Percentiles rank a stretch among this genome's conserved stretches.
These are phyloP conservation scores for Eublepharis macularius DNA, from an alignment of 2,113 vertebrate species.

Conservation along the genomic window DNA sequence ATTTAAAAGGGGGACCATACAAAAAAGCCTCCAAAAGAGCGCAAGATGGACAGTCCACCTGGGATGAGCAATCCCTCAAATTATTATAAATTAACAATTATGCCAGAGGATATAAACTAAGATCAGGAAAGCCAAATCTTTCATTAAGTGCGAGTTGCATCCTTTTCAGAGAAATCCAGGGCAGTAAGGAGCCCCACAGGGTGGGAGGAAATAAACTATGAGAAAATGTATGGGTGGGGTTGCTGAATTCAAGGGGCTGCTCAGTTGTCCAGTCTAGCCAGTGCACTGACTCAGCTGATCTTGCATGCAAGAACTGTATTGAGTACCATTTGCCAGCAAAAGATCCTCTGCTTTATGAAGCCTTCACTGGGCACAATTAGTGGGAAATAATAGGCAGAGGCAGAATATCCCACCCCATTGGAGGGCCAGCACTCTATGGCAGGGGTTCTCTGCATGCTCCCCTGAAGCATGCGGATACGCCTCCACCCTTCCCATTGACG, in stretches of 20 bases:
- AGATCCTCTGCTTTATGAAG: background rate
- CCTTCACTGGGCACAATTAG: no score
- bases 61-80: no score
- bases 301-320: rapidly evolving
- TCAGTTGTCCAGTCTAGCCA: conserved; percentile 14
- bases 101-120: no score
- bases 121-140: no score
- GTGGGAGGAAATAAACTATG: rapidly evolving
- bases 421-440: rapidly evolving
- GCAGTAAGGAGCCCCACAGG: no score
- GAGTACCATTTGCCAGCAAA: background rate
- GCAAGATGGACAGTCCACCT: no score
- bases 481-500: background rate
- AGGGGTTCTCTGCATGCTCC: background rate
- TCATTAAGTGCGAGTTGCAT: no score
- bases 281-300: conserved; percentile 9
- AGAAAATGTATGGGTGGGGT: background rate
- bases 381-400: background rate
- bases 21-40: no score
- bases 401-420: background rate
- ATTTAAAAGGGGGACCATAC: no score
- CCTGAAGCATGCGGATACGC: conserved; percentile 21
- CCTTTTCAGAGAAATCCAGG: no score
- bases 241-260: background rate
- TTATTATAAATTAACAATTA: no score